A percentile compares a stretch with the other conserved stretches of the same genome.
These are phyloP conservation scores for Chrysina gloriosa DNA, from an alignment of 2,888 invertebrate genomes.

Conservation along the genomic window DNA sequence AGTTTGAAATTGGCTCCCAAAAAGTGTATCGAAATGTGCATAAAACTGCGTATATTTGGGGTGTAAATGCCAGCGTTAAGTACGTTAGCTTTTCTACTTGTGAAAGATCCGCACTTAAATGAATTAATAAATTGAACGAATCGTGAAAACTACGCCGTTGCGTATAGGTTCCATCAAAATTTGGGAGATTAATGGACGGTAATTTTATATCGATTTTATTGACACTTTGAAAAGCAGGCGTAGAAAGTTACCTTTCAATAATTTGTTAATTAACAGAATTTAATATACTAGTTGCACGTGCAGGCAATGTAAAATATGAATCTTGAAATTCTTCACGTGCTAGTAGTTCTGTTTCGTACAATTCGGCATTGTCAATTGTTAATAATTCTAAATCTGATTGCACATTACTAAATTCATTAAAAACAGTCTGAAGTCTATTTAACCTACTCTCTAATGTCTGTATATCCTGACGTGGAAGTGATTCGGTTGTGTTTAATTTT, in stretches of 20 bases:
- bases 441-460: background rate
- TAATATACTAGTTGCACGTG: background rate
- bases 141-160: slow-evolving; percentile 44
- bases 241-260: background rate
- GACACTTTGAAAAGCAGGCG: background rate
- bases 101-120: slow-evolving; percentile 42
- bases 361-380: slow-evolving; percentile 6
- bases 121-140: slow-evolving; percentile 45
- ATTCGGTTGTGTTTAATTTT: background rate
- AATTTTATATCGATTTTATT: slow-evolving; percentile 8
- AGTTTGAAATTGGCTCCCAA: no score
- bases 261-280: background rate
- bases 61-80: no score
- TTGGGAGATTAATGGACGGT: slow-evolving; percentile 42
- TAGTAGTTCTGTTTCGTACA: background rate
- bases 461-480: background rate
- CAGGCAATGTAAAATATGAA: slow-evolving; percentile 6
- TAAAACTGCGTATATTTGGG: no score
- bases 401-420: slow-evolving; percentile 25
- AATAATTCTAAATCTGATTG: slow-evolving; percentile 22
- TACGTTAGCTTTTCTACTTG: slow-evolving; percentile 45
- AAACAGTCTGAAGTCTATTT: background rate
- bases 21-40: no score
- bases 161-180: slow-evolving; percentile 44
- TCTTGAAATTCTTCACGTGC: slow-evolving; percentile 20